Evolutionary conservation across 2,888 invertebrate genomes (phyloP), one percentile per base, ranked within the genome.

Genomic region (Anoplius nigerrimus): DNA sequence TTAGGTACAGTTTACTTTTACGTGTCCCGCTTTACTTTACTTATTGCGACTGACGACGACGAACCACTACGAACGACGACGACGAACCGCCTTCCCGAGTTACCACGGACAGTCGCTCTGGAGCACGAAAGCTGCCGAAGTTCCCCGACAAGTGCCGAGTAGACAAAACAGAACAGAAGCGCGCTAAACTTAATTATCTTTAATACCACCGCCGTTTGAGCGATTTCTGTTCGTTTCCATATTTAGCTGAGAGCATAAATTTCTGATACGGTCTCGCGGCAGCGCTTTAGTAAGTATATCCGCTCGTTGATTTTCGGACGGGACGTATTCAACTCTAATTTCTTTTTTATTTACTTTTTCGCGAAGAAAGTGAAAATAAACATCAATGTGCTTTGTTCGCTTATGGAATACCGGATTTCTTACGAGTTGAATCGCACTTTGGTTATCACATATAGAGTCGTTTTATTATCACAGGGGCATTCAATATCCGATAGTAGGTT

Each of bases 351-450:
- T 21, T 6, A 54, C 46, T 58, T 65, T 71, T 51, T 79, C 71
- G 6, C 77, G 48, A 0, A 78, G 57, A 46, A 70, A 80, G 20
- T 76, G 68, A 45, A 62, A 63, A 8, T 58, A 22, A 2, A 80
- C 42, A 27, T 72, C 72, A 27, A 81, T 81, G 21, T 81, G 81
- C n/a, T 79, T 82, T 0, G 73, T 78, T 16, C 78, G 6, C 16
- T 62, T 69, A 22, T 78, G 72, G 13, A 64, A 70, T 18, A 66
- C 71, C 0, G 72, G 66, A 62, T 80, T 76, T 13, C 69, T 69
- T 0, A 73, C 61, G 34, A 82, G 52, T 16, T 64, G 63, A 6
- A 76, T 70, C 0, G 72, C 69, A 11, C 70, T 69, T 54, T 76
- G 73, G 57, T 73, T 71, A 21, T 71, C 71, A 73, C 53, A 6